Evolutionary conservation across 2,888 invertebrate genomes (phyloP).

Genomic region (Marronus borbonicus): DNA sequence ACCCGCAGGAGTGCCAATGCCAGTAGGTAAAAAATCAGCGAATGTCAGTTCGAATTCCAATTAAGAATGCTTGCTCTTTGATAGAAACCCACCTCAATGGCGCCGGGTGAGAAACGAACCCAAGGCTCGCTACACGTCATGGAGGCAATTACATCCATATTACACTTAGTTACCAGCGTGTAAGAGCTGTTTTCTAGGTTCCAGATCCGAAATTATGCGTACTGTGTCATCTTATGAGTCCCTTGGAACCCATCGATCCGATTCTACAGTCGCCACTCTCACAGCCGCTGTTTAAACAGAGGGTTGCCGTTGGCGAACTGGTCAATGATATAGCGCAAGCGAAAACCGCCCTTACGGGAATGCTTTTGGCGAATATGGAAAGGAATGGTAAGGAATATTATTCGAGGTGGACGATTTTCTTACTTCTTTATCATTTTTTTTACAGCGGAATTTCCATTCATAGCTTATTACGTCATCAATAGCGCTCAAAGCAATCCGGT

Average conservation of each 20-base stretch:
- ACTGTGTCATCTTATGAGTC: conserved; percentile 91
- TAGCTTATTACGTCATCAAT: conserved; percentile 92
- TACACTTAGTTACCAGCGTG: no score
- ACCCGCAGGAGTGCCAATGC: conserved; percentile 91
- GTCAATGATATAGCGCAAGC: conserved; percentile 83
- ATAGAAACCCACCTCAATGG: conserved; percentile 65
- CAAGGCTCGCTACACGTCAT: conserved; percentile 67
- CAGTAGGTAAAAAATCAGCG: conserved; percentile 65
- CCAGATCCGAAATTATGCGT: conserved; percentile 93
- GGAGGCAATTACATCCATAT: conserved; percentile 62
- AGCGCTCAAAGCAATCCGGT: conserved; percentile 89
- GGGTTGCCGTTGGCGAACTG: conserved; percentile 83
- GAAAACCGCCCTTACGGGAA: conserved; percentile 84
- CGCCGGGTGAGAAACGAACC: conserved; percentile 63
- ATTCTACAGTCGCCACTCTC: conserved; percentile 88
- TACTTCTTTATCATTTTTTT: not conserved
- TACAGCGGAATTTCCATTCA: conserved; percentile 91
- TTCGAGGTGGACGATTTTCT: not conserved
- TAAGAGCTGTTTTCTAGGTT: conserved; percentile 68
- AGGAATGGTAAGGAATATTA: conserved; percentile 76
- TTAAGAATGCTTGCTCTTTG: conserved; percentile 51
- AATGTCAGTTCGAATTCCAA: conserved; percentile 30
- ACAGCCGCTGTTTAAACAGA: conserved; percentile 85
- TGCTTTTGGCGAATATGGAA: conserved; percentile 93
- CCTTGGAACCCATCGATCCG: conserved; percentile 88